Evolutionary conservation across 2,797 vertebrate genomes (phyloP).

Genomic region (Iguana delicatissima): DNA sequence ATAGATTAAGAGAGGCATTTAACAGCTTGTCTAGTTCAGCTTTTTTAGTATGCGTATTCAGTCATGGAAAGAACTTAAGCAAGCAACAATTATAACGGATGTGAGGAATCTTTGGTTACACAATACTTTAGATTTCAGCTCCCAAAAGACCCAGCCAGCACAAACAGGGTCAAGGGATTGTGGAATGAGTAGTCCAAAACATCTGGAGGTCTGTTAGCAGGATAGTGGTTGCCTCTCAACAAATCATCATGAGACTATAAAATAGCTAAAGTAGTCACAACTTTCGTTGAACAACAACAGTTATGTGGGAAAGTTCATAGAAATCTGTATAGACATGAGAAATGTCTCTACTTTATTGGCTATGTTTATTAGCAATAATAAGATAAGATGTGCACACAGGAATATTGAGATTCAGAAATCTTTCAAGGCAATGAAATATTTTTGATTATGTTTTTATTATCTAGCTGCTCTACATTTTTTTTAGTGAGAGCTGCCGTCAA

Average conservation of each 20-base stretch:
- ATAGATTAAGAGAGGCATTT: too few relatives aligned
- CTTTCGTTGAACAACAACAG: neutral
- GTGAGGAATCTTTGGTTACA: neutral
- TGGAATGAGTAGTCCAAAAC: neutral
- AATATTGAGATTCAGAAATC: neutral
- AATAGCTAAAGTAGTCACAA: neutral
- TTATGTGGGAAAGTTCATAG: neutral
- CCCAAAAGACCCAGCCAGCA: too few relatives aligned
- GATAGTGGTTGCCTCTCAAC: neutral
- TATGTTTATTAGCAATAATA: constrained; percentile 3
- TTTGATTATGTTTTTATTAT: neutral
- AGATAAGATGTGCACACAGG: neutral
- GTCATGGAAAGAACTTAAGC: neutral
- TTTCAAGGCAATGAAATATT: neutral
- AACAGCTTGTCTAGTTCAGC: too few relatives aligned
- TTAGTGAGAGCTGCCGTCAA: neutral
- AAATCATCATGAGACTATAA: neutral
- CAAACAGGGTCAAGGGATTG: neutral
- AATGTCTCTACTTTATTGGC: neutral
- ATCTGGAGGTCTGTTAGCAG: neutral
- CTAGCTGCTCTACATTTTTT: neutral
- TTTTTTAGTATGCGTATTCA: neutral
- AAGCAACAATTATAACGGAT: neutral
- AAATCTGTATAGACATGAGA: neutral
- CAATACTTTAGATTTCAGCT: neutral